These are phyloP conservation scores for Cantharis nigra DNA, from an alignment of 2,888 invertebrate species.

Conservation along the genomic window DNA sequence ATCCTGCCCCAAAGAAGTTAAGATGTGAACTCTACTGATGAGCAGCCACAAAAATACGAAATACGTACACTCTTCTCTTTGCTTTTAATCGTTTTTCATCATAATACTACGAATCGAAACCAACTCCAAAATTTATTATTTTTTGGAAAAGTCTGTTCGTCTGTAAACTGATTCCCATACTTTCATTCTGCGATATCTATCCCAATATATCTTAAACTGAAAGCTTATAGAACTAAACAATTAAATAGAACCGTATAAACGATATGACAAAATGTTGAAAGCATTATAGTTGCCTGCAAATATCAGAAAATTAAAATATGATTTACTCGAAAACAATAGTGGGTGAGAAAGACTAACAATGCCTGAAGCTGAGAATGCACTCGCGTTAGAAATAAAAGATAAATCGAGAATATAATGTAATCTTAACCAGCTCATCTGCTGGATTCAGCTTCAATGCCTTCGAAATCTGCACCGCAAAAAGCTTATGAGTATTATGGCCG, in stretches of 20 bases:
- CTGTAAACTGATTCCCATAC: neutral
- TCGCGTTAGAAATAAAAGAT: slow-evolving; percentile 47
- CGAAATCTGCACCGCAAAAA: slow-evolving; percentile 47
- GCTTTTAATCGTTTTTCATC: no score
- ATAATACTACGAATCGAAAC: neutral
- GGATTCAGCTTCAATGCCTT: slow-evolving; percentile 46
- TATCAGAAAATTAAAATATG: slow-evolving; percentile 49
- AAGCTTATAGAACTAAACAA: neutral
- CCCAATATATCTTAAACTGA: neutral
- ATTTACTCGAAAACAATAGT: slow-evolving; percentile 49
- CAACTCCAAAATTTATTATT: neutral
- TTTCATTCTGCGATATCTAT: neutral
- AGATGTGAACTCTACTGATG: neutral
- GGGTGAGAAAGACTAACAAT: slow-evolving; percentile 50
- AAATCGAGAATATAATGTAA: slow-evolving; percentile 50
- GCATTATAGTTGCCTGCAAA: slow-evolving; percentile 32
- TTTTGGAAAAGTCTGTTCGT: neutral
- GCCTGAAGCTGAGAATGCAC: slow-evolving; percentile 45
- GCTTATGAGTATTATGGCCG: slow-evolving; percentile 40
- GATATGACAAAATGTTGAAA: slow-evolving; percentile 11
- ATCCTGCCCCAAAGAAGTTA: neutral
- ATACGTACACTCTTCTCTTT: neutral
- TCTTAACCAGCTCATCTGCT: slow-evolving; percentile 48
- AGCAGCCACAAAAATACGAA: neutral
- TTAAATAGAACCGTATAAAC: neutral